Conservation (phyloP, 2,113 vertebrate species). For the Chionomys nivalis region DNA sequence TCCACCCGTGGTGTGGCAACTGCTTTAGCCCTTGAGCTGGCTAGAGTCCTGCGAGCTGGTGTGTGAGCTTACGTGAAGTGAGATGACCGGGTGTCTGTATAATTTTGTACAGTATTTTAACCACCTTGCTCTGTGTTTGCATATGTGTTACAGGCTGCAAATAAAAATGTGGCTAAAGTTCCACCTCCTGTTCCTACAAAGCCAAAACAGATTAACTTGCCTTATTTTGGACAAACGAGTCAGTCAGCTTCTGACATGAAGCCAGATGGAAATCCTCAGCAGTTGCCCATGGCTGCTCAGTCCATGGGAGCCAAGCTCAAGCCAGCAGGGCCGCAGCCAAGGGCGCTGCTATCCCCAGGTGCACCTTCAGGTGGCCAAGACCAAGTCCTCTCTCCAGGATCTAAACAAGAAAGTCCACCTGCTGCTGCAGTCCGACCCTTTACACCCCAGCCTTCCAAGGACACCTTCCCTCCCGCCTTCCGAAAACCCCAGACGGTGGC, state of each 20-base stretch:
- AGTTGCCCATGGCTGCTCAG: constrained; percentile 83
- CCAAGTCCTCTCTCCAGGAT: constrained; percentile 88
- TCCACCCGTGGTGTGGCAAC: not conserved
- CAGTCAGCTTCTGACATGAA: constrained; percentile 83
- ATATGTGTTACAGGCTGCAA: constrained; percentile 86
- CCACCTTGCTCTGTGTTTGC: not conserved
- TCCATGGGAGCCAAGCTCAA: constrained; percentile 90
- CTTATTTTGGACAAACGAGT: constrained; percentile 86
- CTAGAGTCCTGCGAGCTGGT: not conserved
- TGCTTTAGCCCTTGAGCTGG: not conserved
- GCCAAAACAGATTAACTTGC: constrained; percentile 93
- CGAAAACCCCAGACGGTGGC: constrained; percentile 93
- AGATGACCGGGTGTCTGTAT: not conserved
- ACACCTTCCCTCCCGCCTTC: constrained; percentile 85
- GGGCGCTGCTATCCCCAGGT: constrained; percentile 75
- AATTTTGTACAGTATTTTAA: not conserved
- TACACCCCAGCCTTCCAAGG: constrained; percentile 94
- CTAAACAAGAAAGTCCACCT: constrained; percentile 94
- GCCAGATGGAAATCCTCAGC: constrained; percentile 85
- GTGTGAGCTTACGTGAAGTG: not conserved
- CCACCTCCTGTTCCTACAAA: constrained; percentile 97
- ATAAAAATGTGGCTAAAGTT: constrained; percentile 91
- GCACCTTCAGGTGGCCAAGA: constrained; percentile 85
- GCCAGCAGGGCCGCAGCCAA: constrained; percentile 84
- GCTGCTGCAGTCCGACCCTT: constrained; percentile 96